phyloP scores from a whole-genome alignment of 2,888 invertebrate genomes.

The Chymomyza procnemis region DNA sequence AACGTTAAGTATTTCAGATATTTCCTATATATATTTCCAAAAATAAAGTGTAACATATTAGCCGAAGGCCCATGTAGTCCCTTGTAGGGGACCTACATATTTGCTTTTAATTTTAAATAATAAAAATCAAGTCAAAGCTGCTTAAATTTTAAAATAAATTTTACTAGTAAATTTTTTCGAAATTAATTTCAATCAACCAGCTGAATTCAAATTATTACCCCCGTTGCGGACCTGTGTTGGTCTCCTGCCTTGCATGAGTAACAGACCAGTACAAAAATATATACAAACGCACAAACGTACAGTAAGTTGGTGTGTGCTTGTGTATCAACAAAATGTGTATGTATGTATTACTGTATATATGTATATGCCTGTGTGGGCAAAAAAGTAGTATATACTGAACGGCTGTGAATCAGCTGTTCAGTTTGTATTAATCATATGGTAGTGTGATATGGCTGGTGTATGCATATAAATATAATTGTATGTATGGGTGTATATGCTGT shows the following conservation, averaged over 20 bases:
- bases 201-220: background rate
- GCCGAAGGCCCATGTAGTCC: too few species aligned
- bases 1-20: too few species aligned
- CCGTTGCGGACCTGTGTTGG: constrained; percentile 7
- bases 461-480: background rate
- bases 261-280: constrained; percentile 1
- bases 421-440: constrained; percentile 69
- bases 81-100: too few species aligned
- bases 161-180: too few species aligned
- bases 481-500: background rate
- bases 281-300: constrained; percentile 4
- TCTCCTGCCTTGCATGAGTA: background rate
- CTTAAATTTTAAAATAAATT: too few species aligned
- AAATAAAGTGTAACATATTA: too few species aligned
- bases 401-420: constrained; percentile 59
- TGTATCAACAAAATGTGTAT: too few species aligned
- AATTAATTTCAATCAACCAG: background rate
- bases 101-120: too few species aligned
- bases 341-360: too few species aligned
- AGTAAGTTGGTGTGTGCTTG: constrained; percentile 5
- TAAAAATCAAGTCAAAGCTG: too few species aligned
- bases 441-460: constrained; percentile 24
- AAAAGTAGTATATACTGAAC: background rate
- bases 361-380: background rate
- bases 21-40: too few species aligned